Conservation (phyloP, 1,140 invertebrate genomes). For the Frieseomelitta varia region DNA sequence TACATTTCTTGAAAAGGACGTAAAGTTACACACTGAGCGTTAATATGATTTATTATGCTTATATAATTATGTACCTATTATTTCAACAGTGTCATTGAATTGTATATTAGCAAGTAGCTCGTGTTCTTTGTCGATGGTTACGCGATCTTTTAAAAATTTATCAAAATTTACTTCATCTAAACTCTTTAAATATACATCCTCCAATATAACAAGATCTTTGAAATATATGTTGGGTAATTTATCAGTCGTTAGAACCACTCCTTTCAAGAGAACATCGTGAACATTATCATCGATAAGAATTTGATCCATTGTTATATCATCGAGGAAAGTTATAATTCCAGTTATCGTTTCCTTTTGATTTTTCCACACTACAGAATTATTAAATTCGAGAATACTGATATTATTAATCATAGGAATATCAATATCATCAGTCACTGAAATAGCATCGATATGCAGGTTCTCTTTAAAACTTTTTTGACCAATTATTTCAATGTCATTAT, state of each 20-base stretch:
- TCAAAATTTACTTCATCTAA: constrained; percentile 69
- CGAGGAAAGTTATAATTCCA: constrained; percentile 56
- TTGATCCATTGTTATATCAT: constrained; percentile 53
- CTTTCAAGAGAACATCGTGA: constrained; percentile 55
- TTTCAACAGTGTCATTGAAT: constrained; percentile 65
- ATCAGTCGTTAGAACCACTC: constrained; percentile 33
- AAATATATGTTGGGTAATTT: constrained; percentile 66
- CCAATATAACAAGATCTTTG: constrained; percentile 57
- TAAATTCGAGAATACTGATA: constrained; percentile 63
- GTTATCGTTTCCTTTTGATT: constrained; percentile 56
- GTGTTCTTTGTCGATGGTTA: constrained; percentile 65
- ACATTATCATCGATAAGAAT: constrained; percentile 49
- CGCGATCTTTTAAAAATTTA: constrained; percentile 63
- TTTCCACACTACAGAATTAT: constrained; percentile 61
- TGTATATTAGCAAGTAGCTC: constrained; percentile 61
- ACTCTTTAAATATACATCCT: constrained; percentile 54
- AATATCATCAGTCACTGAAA: constrained; percentile 49
- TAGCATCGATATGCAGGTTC: constrained; percentile 38
- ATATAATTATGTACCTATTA: constrained; percentile 52
- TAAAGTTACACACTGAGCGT: not conserved
- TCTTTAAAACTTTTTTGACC: constrained; percentile 66
- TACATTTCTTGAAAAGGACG: not conserved
- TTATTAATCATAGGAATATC: constrained; percentile 62
- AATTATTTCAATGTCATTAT: constrained; percentile 46
- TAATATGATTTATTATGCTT: not conserved